Conservation (phyloP, 2,888 invertebrate species). For the Erynnis tages region DNA sequence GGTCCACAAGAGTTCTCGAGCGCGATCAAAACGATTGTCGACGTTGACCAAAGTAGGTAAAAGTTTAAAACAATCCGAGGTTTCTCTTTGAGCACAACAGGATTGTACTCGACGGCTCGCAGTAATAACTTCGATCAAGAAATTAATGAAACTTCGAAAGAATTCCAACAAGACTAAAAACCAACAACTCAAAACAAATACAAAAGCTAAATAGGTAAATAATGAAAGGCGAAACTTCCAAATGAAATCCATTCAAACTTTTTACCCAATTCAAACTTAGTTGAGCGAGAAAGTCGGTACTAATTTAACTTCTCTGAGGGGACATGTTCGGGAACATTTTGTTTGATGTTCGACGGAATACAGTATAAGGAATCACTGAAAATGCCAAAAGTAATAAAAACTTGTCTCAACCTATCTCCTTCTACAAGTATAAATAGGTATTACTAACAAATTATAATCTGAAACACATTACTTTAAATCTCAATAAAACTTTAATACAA, state of each 20-base stretch:
- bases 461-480: no score
- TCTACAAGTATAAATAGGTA: neutral
- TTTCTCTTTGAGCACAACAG: conserved; percentile 29
- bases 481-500: no score
- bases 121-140: conserved; percentile 39
- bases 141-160: conserved; percentile 55
- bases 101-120: conserved; percentile 31
- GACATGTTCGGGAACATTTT: conserved; percentile 37
- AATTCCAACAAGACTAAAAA: conserved; percentile 48
- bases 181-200: conserved; percentile 51
- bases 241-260: conserved; percentile 66
- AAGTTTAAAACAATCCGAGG: conserved; percentile 19
- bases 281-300: conserved; percentile 44
- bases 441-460: no score
- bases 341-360: conserved; percentile 31
- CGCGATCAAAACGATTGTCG: neutral
- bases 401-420: neutral
- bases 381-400: neutral
- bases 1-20: neutral
- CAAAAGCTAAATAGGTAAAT: conserved; percentile 60
- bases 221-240: conserved; percentile 62
- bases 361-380: conserved; percentile 9
- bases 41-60: neutral
- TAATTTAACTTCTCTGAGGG: conserved; percentile 54
- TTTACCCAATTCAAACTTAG: conserved; percentile 54